Percentiles rank a stretch among this genome's conserved stretches.
phyloP scores from a whole-genome alignment of 2,888 invertebrate genomes.

The Ichneumon xanthorius region DNA sequence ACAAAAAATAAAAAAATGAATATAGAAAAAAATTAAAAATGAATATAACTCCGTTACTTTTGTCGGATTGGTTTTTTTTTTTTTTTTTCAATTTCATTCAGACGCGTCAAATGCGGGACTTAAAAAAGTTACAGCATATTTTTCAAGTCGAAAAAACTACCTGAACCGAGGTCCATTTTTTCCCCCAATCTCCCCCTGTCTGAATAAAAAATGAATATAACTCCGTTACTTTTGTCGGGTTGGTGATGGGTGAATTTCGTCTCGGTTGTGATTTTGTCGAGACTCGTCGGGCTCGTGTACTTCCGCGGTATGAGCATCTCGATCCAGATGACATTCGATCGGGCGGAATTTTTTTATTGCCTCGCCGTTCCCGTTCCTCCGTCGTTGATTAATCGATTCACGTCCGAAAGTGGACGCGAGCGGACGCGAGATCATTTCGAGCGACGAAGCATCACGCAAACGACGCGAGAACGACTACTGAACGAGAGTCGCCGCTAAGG shows the following conservation, averaged over 20 bases:
- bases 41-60: conserved; percentile 33
- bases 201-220: not conserved
- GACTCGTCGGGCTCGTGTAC: conserved; percentile 42
- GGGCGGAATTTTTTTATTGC: conserved; percentile 10
- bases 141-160: too few relatives aligned
- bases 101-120: too few relatives aligned
- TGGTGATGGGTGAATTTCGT: conserved; percentile 38
- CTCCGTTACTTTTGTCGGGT: conserved; percentile 56
- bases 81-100: too few relatives aligned
- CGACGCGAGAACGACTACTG: conserved; percentile 40
- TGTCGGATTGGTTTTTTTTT: not conserved
- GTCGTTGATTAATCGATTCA: not conserved
- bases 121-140: too few relatives aligned
- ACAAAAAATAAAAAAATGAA: too few relatives aligned
- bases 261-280: conserved; percentile 34
- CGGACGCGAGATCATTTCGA: conserved; percentile 11
- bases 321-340: conserved; percentile 66
- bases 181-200: too few relatives aligned
- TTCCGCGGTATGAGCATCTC: conserved; percentile 59
- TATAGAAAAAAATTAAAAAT: too few relatives aligned
- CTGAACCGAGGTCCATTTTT: too few relatives aligned
- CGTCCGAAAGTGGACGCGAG: not conserved
- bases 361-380: conserved; percentile 20
- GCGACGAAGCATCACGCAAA: conserved; percentile 47
- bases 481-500: conserved; percentile 13